Evolutionary conservation across 1,140 invertebrate genomes (phyloP), one percentile per base, ranked within the genome.

Genomic region (Orussus abietinus): DNA sequence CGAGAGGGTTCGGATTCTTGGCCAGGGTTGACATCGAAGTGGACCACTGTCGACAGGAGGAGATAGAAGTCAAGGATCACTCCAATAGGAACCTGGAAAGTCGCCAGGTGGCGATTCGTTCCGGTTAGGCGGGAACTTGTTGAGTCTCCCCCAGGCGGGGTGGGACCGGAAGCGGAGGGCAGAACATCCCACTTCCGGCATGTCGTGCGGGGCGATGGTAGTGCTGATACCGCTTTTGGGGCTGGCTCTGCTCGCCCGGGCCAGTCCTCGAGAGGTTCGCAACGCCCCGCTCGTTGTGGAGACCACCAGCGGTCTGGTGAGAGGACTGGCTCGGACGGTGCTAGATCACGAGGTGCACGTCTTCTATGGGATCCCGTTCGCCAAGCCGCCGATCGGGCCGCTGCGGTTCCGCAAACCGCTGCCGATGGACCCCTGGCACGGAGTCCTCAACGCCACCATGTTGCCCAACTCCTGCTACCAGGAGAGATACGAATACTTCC

Each of bases 321-420:
- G 86, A 21, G 90, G 90, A 4, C 80, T 82, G 42, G 79, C 82
- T 5, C 84, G 85, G 47, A 84, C 77, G 17, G 86, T 87, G 21
- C 72, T 87, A 44, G 86, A 85, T 5, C 81, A 86, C 31, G 83
- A 91, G 56, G 86, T 96, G 1, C 88, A 94, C 62, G 85, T 87
- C 6, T 97, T 90, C 63, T 85, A 84, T n/a, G 92, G 92, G 3
- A 92, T 98, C 46, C 95, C 95, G 1, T 97, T 90, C 66, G 94
- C 93, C 1, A 91, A 95, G 66, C 90, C 94, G 0, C 95, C 94
- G 0, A 62, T 89, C 11, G 91, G 89, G 1, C 82, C 88, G 17
- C 72, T 95, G 18, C 78, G 95, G 38, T 98, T 97, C 69, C 78
- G 85, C 11, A 85, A 86, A 49, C 92, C 94, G 1, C 80, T 87